These are phyloP conservation scores for Liposcelis brunnea DNA, from an alignment of 2,888 invertebrate species.

Conservation along the genomic window DNA sequence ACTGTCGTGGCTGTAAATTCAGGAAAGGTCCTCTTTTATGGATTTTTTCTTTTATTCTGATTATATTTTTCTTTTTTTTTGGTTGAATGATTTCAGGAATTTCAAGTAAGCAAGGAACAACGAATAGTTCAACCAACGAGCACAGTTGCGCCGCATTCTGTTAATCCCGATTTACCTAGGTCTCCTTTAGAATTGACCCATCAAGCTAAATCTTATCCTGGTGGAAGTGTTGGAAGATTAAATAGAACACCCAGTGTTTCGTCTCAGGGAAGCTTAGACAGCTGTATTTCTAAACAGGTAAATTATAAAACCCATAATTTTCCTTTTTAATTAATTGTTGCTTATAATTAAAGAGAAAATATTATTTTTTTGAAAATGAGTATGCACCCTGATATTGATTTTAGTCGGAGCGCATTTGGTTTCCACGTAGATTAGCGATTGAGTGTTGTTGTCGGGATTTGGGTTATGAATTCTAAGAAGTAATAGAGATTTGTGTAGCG, in stretches of 20 bases:
- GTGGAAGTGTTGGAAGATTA: slow-evolving; percentile 30
- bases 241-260: slow-evolving; percentile 65
- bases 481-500: too few species aligned
- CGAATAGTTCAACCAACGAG: slow-evolving; percentile 41
- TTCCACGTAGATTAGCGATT: too few species aligned
- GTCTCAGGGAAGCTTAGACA: slow-evolving; percentile 68
- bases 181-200: slow-evolving; percentile 35
- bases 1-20: too few species aligned
- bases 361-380: too few species aligned
- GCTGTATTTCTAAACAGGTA: slow-evolving; percentile 43
- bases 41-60: too few species aligned
- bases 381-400: too few species aligned
- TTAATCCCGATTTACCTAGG: slow-evolving; percentile 27
- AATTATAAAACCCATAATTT: slow-evolving; percentile 10
- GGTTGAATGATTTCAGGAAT: slow-evolving; percentile 37
- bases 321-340: neutral
- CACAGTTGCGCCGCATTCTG: slow-evolving; percentile 27
- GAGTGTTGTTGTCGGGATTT: too few species aligned
- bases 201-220: slow-evolving; percentile 47
- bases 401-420: too few species aligned
- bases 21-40: too few species aligned
- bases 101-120: slow-evolving; percentile 44
- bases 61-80: too few species aligned
- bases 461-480: too few species aligned
- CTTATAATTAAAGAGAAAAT: too few species aligned